Base-by-base conservation (phyloP, 2,797 vertebrate genomes). In the Falco berigora region DNA sequence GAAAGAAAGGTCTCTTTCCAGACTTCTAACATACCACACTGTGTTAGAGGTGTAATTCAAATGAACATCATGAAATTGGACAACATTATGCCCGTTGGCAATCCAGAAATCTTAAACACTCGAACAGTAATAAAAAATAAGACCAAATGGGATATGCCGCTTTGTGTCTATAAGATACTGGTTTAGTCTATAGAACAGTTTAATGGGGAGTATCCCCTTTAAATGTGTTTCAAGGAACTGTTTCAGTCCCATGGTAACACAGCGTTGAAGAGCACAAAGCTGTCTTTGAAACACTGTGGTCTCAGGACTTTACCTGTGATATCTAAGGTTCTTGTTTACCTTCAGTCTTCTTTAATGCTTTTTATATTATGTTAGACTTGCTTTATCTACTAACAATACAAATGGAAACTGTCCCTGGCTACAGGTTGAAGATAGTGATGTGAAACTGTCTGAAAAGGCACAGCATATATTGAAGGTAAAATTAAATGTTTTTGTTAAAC, bases 361-460 rank as follows among this genome's bases (percentile, higher is more conserved):
- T 62, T 83, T 55, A 36, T 71, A 71, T 64, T n/a, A 22, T 0
- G 0, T 83, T 53, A 44, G 5, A 38, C 8, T 88, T 49, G 9
- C 9, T 86, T 76, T 73, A 13, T 75, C 12, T 83, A 5, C 24
- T 88, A 50, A 69, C 20, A 9, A 7, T 59, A 38, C 50, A 53
- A 79, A 79, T 78, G 90, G 67, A 83, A 95, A 82, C 36, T 83
- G 5, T 75, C 96, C 91, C 94, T 96, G 89, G 19, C 80, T 87
- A 12, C 91, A 99, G 99, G 98, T 99, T 96, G 99, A 99, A 96
- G 98, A 99, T 66, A 98, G 98, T 90, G 99, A 99, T 96, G 98
- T 99, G 90, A 99, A 99, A 96, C 97, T 98, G 5, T 99, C 98
- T 63, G 99, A 99, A 88, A 98, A 98, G 96, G 98, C 98, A 32